Evolutionary conservation across 2,888 invertebrate genomes (phyloP).

Genomic region (Oscheius sp.): DNA sequence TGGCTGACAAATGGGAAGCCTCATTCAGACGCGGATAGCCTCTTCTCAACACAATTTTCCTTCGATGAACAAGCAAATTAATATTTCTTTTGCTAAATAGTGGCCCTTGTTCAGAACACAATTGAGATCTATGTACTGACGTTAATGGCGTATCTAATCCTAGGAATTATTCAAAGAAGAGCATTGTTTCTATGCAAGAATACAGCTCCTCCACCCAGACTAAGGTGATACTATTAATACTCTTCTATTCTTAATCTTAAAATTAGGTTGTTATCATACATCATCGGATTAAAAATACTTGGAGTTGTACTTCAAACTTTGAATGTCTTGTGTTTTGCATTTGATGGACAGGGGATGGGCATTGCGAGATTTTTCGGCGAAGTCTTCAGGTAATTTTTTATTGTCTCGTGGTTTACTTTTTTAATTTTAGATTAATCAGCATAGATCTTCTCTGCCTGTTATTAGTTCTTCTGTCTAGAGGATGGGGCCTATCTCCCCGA

Average conservation of each 20-base stretch:
- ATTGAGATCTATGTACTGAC: conserved; percentile 85
- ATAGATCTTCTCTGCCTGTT: conserved; percentile 89
- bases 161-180: conserved; percentile 34
- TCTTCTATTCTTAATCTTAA: neutral
- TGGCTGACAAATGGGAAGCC: conserved; percentile 97
- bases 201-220: conserved; percentile 38
- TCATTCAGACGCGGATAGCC: conserved; percentile 82
- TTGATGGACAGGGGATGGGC: conserved; percentile 88
- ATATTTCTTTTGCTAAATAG: neutral
- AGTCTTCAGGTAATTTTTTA: conserved; percentile 78
- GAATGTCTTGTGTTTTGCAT: conserved; percentile 88
- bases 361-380: conserved; percentile 88
- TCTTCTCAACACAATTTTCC: conserved; percentile 92
- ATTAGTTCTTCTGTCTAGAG: conserved; percentile 90
- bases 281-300: conserved; percentile 52
- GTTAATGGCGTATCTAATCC: conserved; percentile 46
- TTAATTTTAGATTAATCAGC: conserved; percentile 22
- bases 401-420: conserved; percentile 79
- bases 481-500: conserved; percentile 84
- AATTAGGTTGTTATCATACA: conserved; percentile 45
- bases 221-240: conserved; percentile 34
- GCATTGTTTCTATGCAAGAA: conserved; percentile 21
- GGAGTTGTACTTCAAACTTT: conserved; percentile 88
- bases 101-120: conserved; percentile 78
- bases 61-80: conserved; percentile 83